Conservation (phyloP, 1,140 invertebrate species). For the Hylaeus anthracinus region DNA sequence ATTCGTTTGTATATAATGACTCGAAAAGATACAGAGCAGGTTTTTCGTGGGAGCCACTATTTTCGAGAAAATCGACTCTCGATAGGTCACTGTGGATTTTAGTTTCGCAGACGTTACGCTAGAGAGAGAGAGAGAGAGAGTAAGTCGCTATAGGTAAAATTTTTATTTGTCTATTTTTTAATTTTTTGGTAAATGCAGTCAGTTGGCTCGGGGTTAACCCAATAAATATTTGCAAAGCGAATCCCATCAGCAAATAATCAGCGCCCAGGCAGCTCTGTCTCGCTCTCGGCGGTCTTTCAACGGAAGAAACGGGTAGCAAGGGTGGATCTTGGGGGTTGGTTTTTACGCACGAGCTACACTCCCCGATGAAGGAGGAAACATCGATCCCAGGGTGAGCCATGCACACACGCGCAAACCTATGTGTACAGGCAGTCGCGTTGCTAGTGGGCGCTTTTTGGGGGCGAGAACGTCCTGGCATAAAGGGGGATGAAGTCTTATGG, state of each 20-base stretch:
- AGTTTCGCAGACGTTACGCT: no score
- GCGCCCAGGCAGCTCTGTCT: background rate
- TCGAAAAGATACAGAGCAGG: no score
- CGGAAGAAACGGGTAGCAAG: slow-evolving; percentile 40
- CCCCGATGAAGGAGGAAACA: slow-evolving; percentile 66
- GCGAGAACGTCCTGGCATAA: slow-evolving; percentile 71
- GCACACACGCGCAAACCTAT: background rate
- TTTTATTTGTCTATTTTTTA: no score
- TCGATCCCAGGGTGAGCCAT: slow-evolving; percentile 52
- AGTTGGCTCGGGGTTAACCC: background rate
- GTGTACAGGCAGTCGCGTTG: background rate
- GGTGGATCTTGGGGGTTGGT: slow-evolving; percentile 62
- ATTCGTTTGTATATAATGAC: no score
- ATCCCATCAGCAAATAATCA: slow-evolving; percentile 17
- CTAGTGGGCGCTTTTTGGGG: slow-evolving; percentile 49
- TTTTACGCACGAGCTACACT: slow-evolving; percentile 67
- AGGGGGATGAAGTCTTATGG: slow-evolving; percentile 77
- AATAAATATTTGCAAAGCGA: slow-evolving; percentile 8
- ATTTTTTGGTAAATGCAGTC: no score
- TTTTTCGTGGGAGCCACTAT: no score
- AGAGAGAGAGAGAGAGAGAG: no score
- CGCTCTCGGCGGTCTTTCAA: background rate
- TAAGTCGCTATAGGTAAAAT: no score
- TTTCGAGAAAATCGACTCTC: no score
- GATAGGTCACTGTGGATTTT: no score